Evolutionary conservation across 2,888 invertebrate genomes (phyloP), one percentile per base, ranked within the genome.

Genomic region (Alviniconcha strummeri): DNA sequence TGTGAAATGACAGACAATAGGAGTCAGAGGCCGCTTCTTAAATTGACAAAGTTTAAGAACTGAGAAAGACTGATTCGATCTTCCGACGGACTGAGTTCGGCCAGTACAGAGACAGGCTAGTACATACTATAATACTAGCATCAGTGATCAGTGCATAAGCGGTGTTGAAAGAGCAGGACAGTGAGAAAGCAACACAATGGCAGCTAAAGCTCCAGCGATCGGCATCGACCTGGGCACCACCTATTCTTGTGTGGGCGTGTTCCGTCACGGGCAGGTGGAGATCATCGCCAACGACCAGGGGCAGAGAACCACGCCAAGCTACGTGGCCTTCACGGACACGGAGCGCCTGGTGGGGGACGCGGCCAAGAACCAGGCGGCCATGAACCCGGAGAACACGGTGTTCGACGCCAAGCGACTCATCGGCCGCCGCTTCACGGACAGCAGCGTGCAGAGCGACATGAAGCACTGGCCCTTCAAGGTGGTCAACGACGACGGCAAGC

Each of bases 191-290:
- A 19, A 72, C 2, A 72, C 17, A 36, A 36, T 36, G 36, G 36
- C 36, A 36, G 36, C 36, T 36, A 89, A 87, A 84, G 87, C 87
- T 69, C 91, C 92, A 78, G 94, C 94, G 85, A 96, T 98, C 93
- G 98, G 98, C 95, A 97, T 98, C 94, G 97, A 97, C 94, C 95
- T 97, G 90, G 97, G 97, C 83, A 97, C 97, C 84, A 97, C 97
- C 11, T 97, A 96, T 94, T 97, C 97, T 83, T 93, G 93, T 88
- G 93, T 93, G 8, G 93, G 91, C 19, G 91, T 90, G 64, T 94
- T 94, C 90, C 93, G 93, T 89, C 93, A 94, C 87, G 94, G 94
- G 57, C 94, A 94, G 88, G 94, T 95, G 77, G 94, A 94, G 87
- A 94, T 94, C 83, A 94, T 94, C 84, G 94, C 94, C 84, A 94